Evolutionary conservation across 2,113 vertebrate species (phyloP).

Genomic region (Megalops atlanticus): DNA sequence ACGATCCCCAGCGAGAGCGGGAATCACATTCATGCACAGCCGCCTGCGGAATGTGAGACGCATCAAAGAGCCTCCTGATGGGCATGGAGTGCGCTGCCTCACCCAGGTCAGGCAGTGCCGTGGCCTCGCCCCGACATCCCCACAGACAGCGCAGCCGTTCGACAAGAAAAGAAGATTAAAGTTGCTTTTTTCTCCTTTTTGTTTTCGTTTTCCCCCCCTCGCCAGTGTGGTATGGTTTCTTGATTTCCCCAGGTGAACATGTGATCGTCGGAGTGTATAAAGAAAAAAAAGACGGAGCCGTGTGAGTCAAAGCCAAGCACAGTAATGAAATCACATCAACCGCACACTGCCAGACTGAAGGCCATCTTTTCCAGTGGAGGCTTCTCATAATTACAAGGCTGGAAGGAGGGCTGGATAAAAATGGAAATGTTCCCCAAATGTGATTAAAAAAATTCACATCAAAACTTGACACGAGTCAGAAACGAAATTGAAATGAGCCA

Average conservation of each 20-base stretch:
- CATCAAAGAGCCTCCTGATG: background rate
- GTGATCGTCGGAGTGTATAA: background rate
- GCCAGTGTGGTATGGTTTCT: background rate
- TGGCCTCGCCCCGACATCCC: background rate
- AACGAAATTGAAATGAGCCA: background rate
- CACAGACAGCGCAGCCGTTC: background rate
- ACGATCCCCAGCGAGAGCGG: background rate
- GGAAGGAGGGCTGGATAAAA: background rate
- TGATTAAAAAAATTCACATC: slow-evolving; percentile 1
- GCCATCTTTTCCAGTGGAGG: background rate
- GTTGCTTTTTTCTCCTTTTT: background rate
- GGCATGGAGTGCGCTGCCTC: background rate
- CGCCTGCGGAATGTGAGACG: background rate
- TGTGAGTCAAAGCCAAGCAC: too few relatives aligned
- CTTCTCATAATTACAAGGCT: background rate
- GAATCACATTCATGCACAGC: background rate
- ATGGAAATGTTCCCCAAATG: background rate
- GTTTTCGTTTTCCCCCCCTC: background rate
- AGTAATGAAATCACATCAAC: too few relatives aligned
- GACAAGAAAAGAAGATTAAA: background rate
- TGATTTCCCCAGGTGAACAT: background rate
- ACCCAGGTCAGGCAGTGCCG: background rate
- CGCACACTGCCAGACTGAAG: background rate
- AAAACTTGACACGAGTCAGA: background rate
- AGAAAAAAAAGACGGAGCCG: background rate